These are phyloP conservation scores for Eudemis profundana DNA, from an alignment of 2,888 invertebrate species.

Conservation along the genomic window DNA sequence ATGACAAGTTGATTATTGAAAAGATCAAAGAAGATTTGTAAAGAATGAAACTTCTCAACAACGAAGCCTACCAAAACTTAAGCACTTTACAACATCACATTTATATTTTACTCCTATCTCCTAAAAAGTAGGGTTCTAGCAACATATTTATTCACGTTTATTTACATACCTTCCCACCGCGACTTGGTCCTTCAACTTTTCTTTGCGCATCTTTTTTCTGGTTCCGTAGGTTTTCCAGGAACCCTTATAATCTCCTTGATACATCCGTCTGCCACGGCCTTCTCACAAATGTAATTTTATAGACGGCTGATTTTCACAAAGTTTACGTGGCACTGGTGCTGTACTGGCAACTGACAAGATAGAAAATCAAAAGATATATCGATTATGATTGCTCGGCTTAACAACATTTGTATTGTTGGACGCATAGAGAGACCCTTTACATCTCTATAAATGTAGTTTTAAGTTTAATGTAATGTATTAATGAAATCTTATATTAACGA, in stretches of 20 bases:
- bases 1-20: background rate
- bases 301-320: slow-evolving; percentile 7
- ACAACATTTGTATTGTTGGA: too few species aligned
- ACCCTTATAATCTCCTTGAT: slow-evolving; percentile 38
- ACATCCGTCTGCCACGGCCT: slow-evolving; percentile 18
- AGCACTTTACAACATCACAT: slow-evolving; percentile 3
- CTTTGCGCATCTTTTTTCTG: slow-evolving; percentile 29
- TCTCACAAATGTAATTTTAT: slow-evolving; percentile 32
- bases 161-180: slow-evolving; percentile 21
- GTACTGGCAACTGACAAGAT: background rate
- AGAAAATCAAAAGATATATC: background rate
- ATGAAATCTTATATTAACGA: too few species aligned
- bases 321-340: background rate
- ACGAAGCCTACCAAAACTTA: background rate
- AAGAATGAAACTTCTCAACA: background rate
- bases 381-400: slow-evolving; percentile 1
- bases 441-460: too few species aligned
- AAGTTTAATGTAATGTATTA: too few species aligned
- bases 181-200: slow-evolving; percentile 28
- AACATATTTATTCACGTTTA: slow-evolving; percentile 24
- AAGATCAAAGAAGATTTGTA: background rate
- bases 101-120: slow-evolving; percentile 7
- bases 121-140: slow-evolving; percentile 2
- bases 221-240: slow-evolving; percentile 22
- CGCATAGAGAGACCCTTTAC: too few species aligned